phyloP scores from a whole-genome alignment of 2,888 invertebrate species.

The Yponomeuta malinellus region DNA sequence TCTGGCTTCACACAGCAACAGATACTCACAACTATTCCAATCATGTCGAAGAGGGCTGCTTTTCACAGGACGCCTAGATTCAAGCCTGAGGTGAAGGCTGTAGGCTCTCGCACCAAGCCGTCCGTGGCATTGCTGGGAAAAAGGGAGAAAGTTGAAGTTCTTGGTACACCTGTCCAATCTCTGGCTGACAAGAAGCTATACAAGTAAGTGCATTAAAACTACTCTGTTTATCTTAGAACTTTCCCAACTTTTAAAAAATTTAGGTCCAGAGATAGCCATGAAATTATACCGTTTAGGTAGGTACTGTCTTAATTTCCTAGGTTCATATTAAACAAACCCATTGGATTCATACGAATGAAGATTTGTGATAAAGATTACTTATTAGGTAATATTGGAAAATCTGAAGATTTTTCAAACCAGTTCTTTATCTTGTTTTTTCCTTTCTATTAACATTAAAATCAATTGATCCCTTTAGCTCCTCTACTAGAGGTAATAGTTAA shows the following conservation, averaged over 20 bases:
- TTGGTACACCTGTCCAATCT: slow-evolving; percentile 81
- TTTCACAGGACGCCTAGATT: slow-evolving; percentile 57
- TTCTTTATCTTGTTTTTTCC: too few species aligned
- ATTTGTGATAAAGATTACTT: too few species aligned
- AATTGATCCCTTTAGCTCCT: too few species aligned
- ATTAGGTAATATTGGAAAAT: too few species aligned
- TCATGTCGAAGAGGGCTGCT: slow-evolving; percentile 61
- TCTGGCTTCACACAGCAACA: slow-evolving; percentile 46
- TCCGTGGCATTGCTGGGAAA: slow-evolving; percentile 35
- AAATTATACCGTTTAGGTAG: neutral
- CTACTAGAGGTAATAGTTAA: too few species aligned
- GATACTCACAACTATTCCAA: slow-evolving; percentile 23
- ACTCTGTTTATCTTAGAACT: neutral
- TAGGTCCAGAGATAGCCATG: neutral
- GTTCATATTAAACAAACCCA: too few species aligned
- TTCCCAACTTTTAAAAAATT: neutral
- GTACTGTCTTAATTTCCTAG: too few species aligned
- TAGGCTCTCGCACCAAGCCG: slow-evolving; percentile 32
- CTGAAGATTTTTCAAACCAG: too few species aligned
- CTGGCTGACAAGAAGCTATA: slow-evolving; percentile 86
- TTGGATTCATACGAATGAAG: too few species aligned
- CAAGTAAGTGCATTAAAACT: slow-evolving; percentile 66
- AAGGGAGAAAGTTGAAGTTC: slow-evolving; percentile 60
- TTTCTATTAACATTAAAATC: too few species aligned
- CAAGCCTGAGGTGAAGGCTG: slow-evolving; percentile 55